phyloP scores from a whole-genome alignment of 2,797 vertebrate genomes.

The Betta splendens region DNA sequence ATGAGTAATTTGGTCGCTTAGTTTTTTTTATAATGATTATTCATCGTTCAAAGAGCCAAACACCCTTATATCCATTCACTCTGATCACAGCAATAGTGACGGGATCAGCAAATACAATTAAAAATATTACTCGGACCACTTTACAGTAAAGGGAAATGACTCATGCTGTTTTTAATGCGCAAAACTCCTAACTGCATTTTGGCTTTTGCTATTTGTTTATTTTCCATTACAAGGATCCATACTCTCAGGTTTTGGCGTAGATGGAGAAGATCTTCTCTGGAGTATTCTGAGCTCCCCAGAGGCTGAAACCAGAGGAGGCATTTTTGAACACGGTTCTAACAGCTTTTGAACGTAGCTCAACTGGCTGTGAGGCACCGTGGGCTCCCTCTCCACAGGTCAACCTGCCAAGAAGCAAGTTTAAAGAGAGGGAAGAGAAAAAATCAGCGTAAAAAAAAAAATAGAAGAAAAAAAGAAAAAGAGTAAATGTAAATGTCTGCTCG shows the following conservation, averaged over 20 bases:
- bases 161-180: constrained; percentile 2
- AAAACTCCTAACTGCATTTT: constrained; percentile 13
- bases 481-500: constrained; percentile 73
- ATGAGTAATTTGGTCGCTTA: too few species aligned
- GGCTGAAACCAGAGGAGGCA: constrained; percentile 59
- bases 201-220: not conserved
- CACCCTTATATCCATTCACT: too few species aligned
- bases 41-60: too few species aligned
- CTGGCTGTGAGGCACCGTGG: constrained; percentile 58
- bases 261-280: constrained; percentile 31
- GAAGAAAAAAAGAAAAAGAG: too few species aligned
- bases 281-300: constrained; percentile 56
- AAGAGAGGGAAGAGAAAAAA: constrained; percentile 38
- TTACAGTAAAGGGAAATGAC: not conserved
- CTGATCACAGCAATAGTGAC: not conserved
- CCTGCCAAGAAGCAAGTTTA: constrained; percentile 71
- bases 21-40: too few species aligned
- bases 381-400: constrained; percentile 69
- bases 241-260: constrained; percentile 20
- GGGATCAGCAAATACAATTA: not conserved
- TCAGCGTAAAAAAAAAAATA: constrained; percentile 48
- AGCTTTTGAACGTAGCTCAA: constrained; percentile 66
- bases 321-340: constrained; percentile 59
- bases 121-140: not conserved
- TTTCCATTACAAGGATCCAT: constrained; percentile 26